Evolutionary conservation across 2,888 invertebrate genomes (phyloP), one percentile per base, ranked within the genome.

Genomic region (Maniola hyperantus): DNA sequence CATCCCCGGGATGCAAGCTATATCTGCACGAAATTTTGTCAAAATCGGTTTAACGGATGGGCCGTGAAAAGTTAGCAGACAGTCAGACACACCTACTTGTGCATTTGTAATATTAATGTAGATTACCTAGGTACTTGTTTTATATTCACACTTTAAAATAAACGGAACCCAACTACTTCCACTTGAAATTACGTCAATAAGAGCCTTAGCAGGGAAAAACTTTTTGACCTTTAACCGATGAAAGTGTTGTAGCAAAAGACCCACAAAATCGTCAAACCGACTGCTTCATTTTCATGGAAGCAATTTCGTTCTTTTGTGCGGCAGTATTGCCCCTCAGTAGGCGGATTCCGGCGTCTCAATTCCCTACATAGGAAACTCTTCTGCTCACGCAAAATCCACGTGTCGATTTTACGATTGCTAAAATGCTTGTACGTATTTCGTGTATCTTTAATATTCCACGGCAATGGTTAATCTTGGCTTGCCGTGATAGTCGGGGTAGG

Each of bases 221-320:
- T 36, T 60, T 61, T 51, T 61, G 61, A 61, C 50, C 51, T 51
- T 6, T n/a, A 61, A 48, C 36, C 63, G 66, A 68, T 63, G 60
- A 83, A 85, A 80, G 82, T 84, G 81, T 85, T 83, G 84, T 83
- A 83, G 82, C 83, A 83, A 71, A 72, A 77, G 79, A 78, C 80
- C 81, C 83, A 73, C 82, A 82, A 84, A 86, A 86, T 83, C 86
- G 84, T 83, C 86, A 87, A 85, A 85, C 48, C 36, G 82, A 81
- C 82, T 85, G 87, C 87, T 88, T 88, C 84, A 87, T 86, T 87
- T 84, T 76, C 82, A 84, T 87, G 81, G 82, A 84, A 83, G 85
- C 86, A 85, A 88, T 88, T 87, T 82, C 79, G 81, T 81, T 83
- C 83, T 86, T 87, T 88, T 86, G 39, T 39, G 39, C 39, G 81